Evolutionary conservation across 1,140 invertebrate species (phyloP).

Genomic region (Aleiodes sp.): DNA sequence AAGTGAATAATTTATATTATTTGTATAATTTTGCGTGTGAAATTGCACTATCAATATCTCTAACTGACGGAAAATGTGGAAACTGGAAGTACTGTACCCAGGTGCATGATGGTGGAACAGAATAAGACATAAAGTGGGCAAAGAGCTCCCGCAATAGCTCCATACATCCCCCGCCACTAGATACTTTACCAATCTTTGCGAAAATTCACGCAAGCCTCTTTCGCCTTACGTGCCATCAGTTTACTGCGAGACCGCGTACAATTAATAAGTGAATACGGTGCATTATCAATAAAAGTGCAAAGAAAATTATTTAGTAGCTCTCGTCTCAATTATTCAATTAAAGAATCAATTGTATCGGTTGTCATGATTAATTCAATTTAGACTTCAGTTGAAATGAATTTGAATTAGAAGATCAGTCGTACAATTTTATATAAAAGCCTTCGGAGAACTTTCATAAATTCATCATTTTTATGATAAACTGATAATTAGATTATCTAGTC

Average conservation of each 20-base stretch:
- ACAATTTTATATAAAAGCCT: too few relatives aligned
- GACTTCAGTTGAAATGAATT: too few relatives aligned
- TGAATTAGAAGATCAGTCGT: too few relatives aligned
- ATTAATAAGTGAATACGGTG: constrained; percentile 46
- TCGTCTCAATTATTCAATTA: background rate
- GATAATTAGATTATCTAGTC: too few relatives aligned
- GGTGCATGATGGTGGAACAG: constrained; percentile 5
- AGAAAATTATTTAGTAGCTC: background rate
- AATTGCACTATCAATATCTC: background rate
- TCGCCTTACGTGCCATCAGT: constrained; percentile 37
- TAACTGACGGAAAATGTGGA: background rate
- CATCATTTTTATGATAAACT: too few relatives aligned
- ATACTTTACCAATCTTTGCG: constrained; percentile 7
- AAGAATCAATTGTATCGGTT: too few relatives aligned
- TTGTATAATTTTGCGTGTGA: background rate
- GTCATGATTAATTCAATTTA: too few relatives aligned
- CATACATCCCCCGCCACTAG: constrained; percentile 14
- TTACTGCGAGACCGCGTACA: constrained; percentile 49
- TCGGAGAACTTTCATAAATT: too few relatives aligned
- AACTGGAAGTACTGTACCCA: constrained; percentile 5
- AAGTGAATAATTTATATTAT: background rate
- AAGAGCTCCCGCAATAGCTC: constrained; percentile 22
- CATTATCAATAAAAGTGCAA: background rate
- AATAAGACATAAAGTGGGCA: constrained; percentile 9
- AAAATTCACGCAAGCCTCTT: constrained; percentile 22